Conservation (phyloP, 2,113 vertebrate genomes). For the Turnix velox region DNA sequence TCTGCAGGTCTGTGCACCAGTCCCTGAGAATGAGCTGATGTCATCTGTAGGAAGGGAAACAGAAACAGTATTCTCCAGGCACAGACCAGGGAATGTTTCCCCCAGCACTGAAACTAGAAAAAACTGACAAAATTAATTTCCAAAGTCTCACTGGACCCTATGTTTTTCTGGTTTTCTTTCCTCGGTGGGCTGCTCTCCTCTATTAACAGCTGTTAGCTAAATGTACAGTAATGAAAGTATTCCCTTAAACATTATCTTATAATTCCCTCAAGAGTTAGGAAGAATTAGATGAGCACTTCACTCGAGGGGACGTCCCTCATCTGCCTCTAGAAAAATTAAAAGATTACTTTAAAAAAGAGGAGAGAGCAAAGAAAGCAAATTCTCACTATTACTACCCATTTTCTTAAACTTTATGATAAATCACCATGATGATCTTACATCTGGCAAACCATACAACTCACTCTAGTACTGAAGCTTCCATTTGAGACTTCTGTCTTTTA, state of each 20-base stretch:
- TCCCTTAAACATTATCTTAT: neutral
- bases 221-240: neutral
- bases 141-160: neutral
- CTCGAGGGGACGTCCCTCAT: neutral
- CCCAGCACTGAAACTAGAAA: neutral
- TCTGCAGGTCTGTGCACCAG: neutral
- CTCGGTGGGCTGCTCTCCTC: neutral
- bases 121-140: neutral
- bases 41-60: neutral
- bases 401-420: neutral
- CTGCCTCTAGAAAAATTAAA: neutral
- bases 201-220: neutral
- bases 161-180: neutral
- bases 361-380: neutral
- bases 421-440: neutral
- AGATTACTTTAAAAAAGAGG: neutral
- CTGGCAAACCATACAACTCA: neutral
- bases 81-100: neutral
- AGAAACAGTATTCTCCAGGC: neutral
- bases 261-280: neutral
- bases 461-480: neutral
- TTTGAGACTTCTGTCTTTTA: neutral
- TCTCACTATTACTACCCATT: neutral
- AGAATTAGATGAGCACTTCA: neutral
- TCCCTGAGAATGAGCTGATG: fast-evolving